Evolutionary conservation across 2,797 vertebrate species (phyloP).

Genomic region (Scleropages formosus): DNA sequence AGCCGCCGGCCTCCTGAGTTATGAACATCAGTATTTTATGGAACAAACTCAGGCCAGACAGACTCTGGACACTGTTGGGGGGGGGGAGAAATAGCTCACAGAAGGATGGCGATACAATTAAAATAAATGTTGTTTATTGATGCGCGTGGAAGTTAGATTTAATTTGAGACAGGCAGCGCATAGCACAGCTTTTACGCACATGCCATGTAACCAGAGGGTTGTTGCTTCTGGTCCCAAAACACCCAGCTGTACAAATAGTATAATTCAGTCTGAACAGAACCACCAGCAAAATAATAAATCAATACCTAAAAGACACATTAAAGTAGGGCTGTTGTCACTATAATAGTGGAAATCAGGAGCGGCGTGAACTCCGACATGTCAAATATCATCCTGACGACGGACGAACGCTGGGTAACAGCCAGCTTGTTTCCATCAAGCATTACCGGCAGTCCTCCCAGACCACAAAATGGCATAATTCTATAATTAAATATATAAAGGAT

Average conservation of each 20-base stretch:
- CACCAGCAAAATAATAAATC: too few relatives aligned
- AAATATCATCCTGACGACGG: neutral
- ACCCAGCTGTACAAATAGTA: too few relatives aligned
- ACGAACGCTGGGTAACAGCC: neutral
- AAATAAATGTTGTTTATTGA: neutral
- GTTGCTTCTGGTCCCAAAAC: too few relatives aligned
- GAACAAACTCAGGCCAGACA: conserved; percentile 17
- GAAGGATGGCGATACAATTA: conserved; percentile 1
- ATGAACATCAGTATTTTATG: conserved; percentile 29
- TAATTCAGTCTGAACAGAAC: too few relatives aligned
- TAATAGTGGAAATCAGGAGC: neutral
- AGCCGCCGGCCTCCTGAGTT: conserved; percentile 24
- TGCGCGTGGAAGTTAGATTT: neutral
- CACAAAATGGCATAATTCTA: too few relatives aligned
- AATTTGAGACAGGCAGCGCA: neutral
- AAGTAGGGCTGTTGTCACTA: neutral
- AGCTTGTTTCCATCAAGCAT: neutral
- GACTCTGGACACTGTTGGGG: conserved; percentile 11
- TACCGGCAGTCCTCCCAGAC: too few relatives aligned
- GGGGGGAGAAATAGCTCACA: neutral
- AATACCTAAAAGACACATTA: too few relatives aligned
- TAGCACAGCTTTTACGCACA: too few relatives aligned
- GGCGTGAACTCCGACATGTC: neutral
- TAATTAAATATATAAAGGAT: too few relatives aligned
- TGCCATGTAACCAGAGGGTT: too few relatives aligned